A percentile compares a stretch with the other conserved stretches of the same genome.
These are phyloP conservation scores for Lasius platythorax DNA, from an alignment of 2,888 invertebrate genomes.

Conservation along the genomic window DNA sequence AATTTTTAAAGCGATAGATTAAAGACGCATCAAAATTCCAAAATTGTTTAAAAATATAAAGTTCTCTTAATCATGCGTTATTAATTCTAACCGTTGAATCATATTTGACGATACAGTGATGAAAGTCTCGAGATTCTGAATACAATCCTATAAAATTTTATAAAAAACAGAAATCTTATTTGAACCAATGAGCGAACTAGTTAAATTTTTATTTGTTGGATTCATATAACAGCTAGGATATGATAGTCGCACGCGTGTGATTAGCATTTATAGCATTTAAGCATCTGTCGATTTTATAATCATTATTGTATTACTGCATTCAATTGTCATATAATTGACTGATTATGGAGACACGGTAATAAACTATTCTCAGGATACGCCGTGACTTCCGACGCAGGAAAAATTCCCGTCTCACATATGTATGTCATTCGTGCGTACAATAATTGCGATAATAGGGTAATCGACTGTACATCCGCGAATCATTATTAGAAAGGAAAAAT, in stretches of 20 bases:
- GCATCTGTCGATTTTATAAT: slow-evolving; percentile 8
- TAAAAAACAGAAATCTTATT: neutral
- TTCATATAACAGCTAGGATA: neutral
- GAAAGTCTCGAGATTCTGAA: neutral
- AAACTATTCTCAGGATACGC: slow-evolving; percentile 37
- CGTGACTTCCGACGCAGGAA: slow-evolving; percentile 58
- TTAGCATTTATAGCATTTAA: neutral
- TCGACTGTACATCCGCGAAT: slow-evolving; percentile 23
- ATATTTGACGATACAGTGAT: neutral
- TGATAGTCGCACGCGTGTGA: neutral
- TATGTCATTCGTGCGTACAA: slow-evolving; percentile 59
- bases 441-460: slow-evolving; percentile 42
- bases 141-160: neutral
- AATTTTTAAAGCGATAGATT: slow-evolving; percentile 2
- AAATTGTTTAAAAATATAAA: neutral
- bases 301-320: slow-evolving; percentile 53
- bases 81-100: neutral
- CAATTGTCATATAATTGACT: slow-evolving; percentile 44
- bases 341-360: slow-evolving; percentile 17
- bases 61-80: neutral
- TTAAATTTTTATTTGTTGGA: neutral
- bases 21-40: neutral
- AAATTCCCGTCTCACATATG: slow-evolving; percentile 18
- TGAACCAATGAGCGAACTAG: neutral
- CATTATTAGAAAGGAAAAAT: slow-evolving; percentile 43